Evolutionary conservation across 2,797 vertebrate genomes (phyloP).

Genomic region (Syngnathus acus): DNA sequence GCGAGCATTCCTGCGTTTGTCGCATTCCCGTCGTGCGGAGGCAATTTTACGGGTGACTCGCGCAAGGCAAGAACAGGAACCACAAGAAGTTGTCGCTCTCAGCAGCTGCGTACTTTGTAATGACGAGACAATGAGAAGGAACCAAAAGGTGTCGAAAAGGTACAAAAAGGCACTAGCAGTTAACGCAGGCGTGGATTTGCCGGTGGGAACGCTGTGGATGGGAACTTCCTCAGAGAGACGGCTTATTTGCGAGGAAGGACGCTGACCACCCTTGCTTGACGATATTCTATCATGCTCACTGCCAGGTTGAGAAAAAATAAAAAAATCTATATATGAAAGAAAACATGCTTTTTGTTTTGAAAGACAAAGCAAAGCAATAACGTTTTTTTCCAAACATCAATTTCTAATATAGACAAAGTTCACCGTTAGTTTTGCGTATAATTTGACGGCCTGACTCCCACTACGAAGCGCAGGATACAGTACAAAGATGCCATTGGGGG

Average conservation of each 20-base stretch:
- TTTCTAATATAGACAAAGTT: slow-evolving; percentile 52
- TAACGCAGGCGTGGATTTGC: background rate
- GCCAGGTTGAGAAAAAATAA: slow-evolving; percentile 31
- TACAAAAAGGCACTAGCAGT: slow-evolving; percentile 40
- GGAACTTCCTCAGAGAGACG: slow-evolving; percentile 18
- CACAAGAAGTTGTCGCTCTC: background rate
- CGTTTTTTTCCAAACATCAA: slow-evolving; percentile 31
- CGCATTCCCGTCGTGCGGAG: slow-evolving; percentile 12
- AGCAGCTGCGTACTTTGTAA: slow-evolving; percentile 28
- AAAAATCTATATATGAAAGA: slow-evolving; percentile 22
- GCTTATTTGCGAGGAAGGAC: slow-evolving; percentile 23
- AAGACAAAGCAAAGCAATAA: slow-evolving; percentile 27
- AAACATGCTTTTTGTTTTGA: slow-evolving; percentile 24
- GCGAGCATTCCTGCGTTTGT: slow-evolving; percentile 11
- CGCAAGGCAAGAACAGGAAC: slow-evolving; percentile 3
- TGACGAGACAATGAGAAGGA: slow-evolving; percentile 25
- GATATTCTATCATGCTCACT: slow-evolving; percentile 42
- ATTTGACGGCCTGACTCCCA: slow-evolving; percentile 34
- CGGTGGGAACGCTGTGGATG: slow-evolving; percentile 15
- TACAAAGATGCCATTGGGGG: slow-evolving; percentile 66
- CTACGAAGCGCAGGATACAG: slow-evolving; percentile 62
- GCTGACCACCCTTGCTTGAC: slow-evolving; percentile 25
- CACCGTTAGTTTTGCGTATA: slow-evolving; percentile 34
- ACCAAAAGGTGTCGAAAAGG: slow-evolving; percentile 12
- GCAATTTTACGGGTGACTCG: background rate